A percentile compares a stretch with the other conserved stretches of the same genome.
Conservation (phyloP, 1,140 invertebrate species). For the Drosophila eugracilis region DNA sequence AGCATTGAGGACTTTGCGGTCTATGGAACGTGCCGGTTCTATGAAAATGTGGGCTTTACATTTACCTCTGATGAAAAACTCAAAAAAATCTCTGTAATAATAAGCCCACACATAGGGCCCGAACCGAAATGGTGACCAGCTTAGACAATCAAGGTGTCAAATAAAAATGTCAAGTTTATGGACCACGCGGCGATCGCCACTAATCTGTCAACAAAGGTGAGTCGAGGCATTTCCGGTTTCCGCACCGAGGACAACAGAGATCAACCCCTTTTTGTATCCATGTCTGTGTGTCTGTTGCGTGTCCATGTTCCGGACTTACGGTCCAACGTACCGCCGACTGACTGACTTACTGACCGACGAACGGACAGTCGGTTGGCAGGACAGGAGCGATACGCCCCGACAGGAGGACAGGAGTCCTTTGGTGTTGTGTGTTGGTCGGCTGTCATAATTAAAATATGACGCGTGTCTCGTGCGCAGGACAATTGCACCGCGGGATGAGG, state of each 20-base stretch:
- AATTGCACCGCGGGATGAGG: constrained; percentile 65
- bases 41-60: constrained; percentile 61
- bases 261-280: constrained; percentile 25
- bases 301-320: constrained; percentile 43
- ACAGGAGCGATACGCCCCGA: constrained; percentile 27
- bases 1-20: constrained; percentile 7
- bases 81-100: constrained; percentile 12
- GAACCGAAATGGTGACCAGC: constrained; percentile 49
- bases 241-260: constrained; percentile 36
- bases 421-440: no score
- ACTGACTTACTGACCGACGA: constrained; percentile 44
- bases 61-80: constrained; percentile 13
- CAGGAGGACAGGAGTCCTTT: constrained; percentile 26
- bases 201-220: constrained; percentile 80
- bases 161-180: constrained; percentile 79
- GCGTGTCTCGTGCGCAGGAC: constrained; percentile 74
- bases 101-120: constrained; percentile 22
- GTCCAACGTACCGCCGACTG: constrained; percentile 23
- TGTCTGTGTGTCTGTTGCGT: constrained; percentile 29
- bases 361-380: constrained; percentile 32
- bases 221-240: constrained; percentile 67
- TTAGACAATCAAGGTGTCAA: constrained; percentile 81
- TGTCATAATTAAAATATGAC: constrained; percentile 84
- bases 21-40: constrained; percentile 56
- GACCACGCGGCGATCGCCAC: constrained; percentile 55